Percentiles rank a stretch among this genome's conserved stretches.
These are phyloP conservation scores for Melipona bicolor DNA, from an alignment of 2,888 invertebrate species.

Conservation along the genomic window DNA sequence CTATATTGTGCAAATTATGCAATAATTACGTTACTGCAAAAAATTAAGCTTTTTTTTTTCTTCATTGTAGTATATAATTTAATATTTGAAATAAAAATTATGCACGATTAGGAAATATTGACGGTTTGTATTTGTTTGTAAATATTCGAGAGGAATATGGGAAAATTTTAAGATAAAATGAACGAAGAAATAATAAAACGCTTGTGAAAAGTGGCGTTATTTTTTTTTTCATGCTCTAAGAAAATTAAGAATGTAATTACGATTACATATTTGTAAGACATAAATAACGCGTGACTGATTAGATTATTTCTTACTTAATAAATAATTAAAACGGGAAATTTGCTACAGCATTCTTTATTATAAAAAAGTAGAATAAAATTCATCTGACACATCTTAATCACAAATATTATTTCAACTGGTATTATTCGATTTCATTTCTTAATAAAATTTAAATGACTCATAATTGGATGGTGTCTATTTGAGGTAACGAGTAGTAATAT, in stretches of 20 bases:
- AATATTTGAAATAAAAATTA: neutral
- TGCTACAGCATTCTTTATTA: constrained; percentile 22
- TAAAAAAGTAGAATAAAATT: constrained; percentile 14
- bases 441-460: neutral
- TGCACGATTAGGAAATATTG: neutral
- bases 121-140: neutral
- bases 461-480: neutral
- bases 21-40: neutral
- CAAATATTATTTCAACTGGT: neutral
- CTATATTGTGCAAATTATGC: neutral
- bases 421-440: neutral
- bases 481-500: constrained; percentile 8
- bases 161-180: neutral
- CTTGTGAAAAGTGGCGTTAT: neutral
- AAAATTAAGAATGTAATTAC: neutral
- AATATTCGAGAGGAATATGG: neutral
- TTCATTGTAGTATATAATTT: neutral
- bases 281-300: neutral
- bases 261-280: neutral
- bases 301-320: neutral
- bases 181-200: neutral
- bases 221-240: neutral
- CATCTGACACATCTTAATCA: neutral
- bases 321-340: neutral
- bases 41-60: neutral